Evolutionary conservation across 2,888 invertebrate species (phyloP).

Genomic region (Dichetophora obliterata): DNA sequence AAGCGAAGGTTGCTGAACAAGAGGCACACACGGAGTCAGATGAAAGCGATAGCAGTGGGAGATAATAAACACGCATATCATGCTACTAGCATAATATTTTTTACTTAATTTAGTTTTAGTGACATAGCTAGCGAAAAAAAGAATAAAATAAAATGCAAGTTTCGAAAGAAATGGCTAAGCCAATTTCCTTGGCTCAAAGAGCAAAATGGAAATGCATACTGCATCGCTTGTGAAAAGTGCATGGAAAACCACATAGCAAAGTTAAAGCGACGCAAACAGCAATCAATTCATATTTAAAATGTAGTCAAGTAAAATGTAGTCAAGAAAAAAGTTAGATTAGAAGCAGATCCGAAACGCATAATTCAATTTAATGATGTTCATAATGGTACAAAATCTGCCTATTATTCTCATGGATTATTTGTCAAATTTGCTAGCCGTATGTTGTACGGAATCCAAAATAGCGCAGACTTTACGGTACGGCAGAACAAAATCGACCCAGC

Average conservation of each 20-base stretch:
- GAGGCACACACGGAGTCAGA: conserved; percentile 16
- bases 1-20: conserved; percentile 15
- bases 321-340: conserved; percentile 16
- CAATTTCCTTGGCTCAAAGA: not conserved
- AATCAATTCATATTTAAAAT: too few relatives aligned
- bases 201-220: too few relatives aligned
- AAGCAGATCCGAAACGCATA: conserved; percentile 19
- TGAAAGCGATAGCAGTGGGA: not conserved
- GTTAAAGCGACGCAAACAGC: too few relatives aligned
- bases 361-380: conserved; percentile 24
- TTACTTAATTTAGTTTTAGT: not conserved
- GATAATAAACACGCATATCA: not conserved
- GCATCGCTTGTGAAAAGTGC: too few relatives aligned
- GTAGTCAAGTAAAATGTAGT: not conserved
- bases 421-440: too few relatives aligned
- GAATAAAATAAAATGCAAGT: not conserved
- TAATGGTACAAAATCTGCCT: not conserved
- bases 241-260: too few relatives aligned
- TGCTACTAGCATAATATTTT: not conserved
- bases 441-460: too few relatives aligned
- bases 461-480: too few relatives aligned
- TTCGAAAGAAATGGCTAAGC: not conserved
- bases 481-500: too few relatives aligned
- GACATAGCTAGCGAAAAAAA: not conserved
- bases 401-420: conserved; percentile 20